Base-by-base conservation (phyloP, 2,113 vertebrate genomes). In the Esox niger region DNA sequence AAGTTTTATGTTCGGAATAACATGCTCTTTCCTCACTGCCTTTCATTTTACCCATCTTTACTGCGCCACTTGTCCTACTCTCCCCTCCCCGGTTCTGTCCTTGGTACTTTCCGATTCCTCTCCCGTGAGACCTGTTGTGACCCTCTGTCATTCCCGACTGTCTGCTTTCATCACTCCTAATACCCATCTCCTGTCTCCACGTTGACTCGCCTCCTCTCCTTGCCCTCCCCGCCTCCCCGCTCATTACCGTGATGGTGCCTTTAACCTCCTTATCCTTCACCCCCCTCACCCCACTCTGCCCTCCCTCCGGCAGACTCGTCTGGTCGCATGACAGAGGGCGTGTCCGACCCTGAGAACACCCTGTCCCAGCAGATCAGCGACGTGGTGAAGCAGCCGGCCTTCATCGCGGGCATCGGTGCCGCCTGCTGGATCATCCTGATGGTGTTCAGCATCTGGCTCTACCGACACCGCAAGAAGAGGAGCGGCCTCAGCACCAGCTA, bases 361-460 rank as follows among this genome's bases (percentile, higher is more conserved):
- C 90, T 98, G 15, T 95, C 97, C 43, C 95, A 97, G 91, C 96
- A 99, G 91, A 99, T 99, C 79, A 98, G 96, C 0, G 96, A 98
- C 0, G 96, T 99, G 31, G 96, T 99, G 46, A 96, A 94, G 75
- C 96, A 98, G 84, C 97, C 97, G 0, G 97, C 97, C 0, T 99
- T 99, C 59, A 99, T 99, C 31, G 97, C 96, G 0, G 97, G 97
- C 6, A 98, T 99, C 0, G 97, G 97, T 2, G 96, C 96, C 0
- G 96, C 96, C 3, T 98, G 96, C 54, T 99, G 97, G 97, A 95
- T 99, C 81, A 96, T 98, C 82, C 94, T 99, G 55, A 97, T 98
- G 96, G 94, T 98, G 64, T 99, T 98, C 86, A 98, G 97, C 79
- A 93, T 98, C 90, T 99, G 97, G 97, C 84, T 99, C 0, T 99